phyloP scores from a whole-genome alignment of 2,113 vertebrate genomes.

The Lutjanus erythropterus region DNA sequence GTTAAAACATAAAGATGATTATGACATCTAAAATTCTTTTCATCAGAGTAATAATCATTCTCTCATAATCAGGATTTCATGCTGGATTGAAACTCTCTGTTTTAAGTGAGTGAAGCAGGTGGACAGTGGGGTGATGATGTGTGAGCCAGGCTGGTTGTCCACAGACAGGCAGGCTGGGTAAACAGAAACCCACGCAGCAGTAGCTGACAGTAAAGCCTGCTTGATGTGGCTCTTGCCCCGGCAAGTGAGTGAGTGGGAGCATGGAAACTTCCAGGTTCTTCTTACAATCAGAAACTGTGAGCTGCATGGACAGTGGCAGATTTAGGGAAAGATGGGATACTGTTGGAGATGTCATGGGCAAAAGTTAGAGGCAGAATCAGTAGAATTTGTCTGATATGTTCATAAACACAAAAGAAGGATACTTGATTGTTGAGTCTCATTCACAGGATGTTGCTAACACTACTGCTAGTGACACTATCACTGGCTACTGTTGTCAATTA shows the following conservation, averaged over 20 bases:
- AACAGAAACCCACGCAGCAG: conserved; percentile 78
- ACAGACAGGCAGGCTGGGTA: conserved; percentile 74
- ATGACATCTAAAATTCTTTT: neutral
- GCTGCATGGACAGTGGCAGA: neutral
- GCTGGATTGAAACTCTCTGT: conserved; percentile 23
- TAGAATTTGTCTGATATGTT: too few species aligned
- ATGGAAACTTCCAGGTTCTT: conserved; percentile 76
- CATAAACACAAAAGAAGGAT: too few species aligned
- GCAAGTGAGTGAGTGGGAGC: conserved; percentile 55
- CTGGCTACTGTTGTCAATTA: too few species aligned
- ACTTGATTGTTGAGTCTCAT: too few species aligned
- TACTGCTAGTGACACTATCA: too few species aligned
- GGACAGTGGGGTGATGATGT: conserved; percentile 48
- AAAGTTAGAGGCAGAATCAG: neutral
- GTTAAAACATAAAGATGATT: neutral
- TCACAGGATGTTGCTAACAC: too few species aligned
- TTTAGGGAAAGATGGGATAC: conserved; percentile 17
- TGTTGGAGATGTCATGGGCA: conserved; percentile 4
- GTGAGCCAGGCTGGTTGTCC: conserved; percentile 52
- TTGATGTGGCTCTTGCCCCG: conserved; percentile 55
- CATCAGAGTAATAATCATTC: neutral
- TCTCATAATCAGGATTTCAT: neutral
- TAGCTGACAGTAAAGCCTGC: conserved; percentile 49
- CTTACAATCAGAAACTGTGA: conserved; percentile 32
- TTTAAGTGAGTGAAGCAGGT: conserved; percentile 23